These are phyloP conservation scores for Metacarcinus magister DNA, from an alignment of 2,888 invertebrate species.

Conservation along the genomic window DNA sequence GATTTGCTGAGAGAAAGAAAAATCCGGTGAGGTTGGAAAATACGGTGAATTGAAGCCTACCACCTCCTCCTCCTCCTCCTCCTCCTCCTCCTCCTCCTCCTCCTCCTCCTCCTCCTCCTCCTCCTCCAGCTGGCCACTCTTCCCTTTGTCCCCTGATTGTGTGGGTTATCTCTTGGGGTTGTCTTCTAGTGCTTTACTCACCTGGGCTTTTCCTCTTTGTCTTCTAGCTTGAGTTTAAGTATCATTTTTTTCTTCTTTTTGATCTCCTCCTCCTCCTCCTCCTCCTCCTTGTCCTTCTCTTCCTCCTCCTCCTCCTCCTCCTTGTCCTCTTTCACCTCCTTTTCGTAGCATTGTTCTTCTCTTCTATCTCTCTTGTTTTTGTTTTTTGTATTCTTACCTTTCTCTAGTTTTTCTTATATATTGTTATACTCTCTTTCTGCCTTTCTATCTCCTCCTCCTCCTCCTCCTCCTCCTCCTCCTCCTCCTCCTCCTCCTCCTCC, in stretches of 20 bases:
- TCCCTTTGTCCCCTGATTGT: conserved; percentile 16
- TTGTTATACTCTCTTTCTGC: neutral
- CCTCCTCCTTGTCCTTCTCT: too few species aligned
- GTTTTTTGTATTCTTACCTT: neutral
- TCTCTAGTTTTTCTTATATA: neutral
- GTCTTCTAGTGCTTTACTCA: neutral
- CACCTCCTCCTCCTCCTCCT: conserved; percentile 27
- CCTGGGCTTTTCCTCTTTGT: neutral
- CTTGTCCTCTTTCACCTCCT: too few species aligned
- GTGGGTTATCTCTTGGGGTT: neutral
- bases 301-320: too few species aligned
- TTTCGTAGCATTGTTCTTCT: neutral
- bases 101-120: conserved; percentile 45
- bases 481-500: neutral
- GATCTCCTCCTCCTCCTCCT: too few species aligned
- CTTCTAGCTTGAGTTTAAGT: neutral
- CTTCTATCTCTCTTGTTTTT: neutral
- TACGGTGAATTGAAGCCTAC: neutral
- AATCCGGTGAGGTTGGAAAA: too few species aligned
- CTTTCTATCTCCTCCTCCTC: neutral
- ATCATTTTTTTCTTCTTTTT: neutral
- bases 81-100: conserved; percentile 26
- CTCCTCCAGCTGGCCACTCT: conserved; percentile 11
- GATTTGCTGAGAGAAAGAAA: too few species aligned
- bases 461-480: neutral